Conservation (phyloP, 2,888 invertebrate genomes). For the Drosophila phalerata region DNA sequence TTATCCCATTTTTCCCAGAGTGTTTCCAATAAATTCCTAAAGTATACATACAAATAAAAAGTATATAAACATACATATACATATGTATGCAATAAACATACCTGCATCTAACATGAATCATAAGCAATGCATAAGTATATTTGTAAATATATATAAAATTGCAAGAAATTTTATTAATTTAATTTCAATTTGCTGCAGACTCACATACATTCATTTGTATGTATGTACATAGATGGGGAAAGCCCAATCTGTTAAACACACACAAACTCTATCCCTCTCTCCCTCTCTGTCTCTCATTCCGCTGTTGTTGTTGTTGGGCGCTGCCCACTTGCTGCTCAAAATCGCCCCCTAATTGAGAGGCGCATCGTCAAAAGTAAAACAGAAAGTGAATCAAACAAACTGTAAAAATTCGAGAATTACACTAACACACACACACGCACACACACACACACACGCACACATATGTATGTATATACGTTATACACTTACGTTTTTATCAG, state of each 20-base stretch:
- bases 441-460: constrained; percentile 11
- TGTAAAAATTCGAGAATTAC: constrained; percentile 32
- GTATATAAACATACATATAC: background rate
- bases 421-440: constrained; percentile 19
- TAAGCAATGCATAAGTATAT: background rate
- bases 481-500: constrained; percentile 77
- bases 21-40: background rate
- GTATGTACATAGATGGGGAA: background rate
- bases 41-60: background rate
- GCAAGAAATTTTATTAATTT: background rate
- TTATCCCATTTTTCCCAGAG: background rate
- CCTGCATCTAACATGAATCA: background rate
- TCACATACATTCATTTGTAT: background rate
- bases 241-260: background rate
- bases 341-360: constrained; percentile 7
- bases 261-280: background rate
- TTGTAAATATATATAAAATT: background rate
- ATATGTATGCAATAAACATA: background rate
- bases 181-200: background rate
- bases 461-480: constrained; percentile 13
- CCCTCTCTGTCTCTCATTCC: background rate
- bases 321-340: constrained; percentile 20
- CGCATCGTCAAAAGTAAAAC: constrained; percentile 25
- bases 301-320: background rate
- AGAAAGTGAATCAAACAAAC: constrained; percentile 48